These are phyloP conservation scores for Apis laboriosa DNA, from an alignment of 1,140 invertebrate genomes.

Conservation along the genomic window DNA sequence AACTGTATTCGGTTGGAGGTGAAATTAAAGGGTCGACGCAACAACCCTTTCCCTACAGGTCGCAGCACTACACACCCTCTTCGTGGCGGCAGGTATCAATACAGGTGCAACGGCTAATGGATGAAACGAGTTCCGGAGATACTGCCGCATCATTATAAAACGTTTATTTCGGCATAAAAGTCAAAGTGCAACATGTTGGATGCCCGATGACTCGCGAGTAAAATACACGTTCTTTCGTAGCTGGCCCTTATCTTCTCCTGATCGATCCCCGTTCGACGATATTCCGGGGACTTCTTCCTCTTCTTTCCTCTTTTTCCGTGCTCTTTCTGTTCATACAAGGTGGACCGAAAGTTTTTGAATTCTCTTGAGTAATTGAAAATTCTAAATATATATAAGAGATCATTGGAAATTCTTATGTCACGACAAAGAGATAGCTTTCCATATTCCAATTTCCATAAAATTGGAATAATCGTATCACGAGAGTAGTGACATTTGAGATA, in stretches of 20 bases:
- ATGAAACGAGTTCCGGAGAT: constrained; percentile 67
- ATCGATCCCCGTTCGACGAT: constrained; percentile 30
- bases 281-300: background rate
- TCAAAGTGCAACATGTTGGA: constrained; percentile 61
- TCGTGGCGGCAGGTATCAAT: constrained; percentile 4
- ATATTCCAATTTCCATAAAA: too few relatives aligned
- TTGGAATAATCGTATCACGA: too few relatives aligned
- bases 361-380: too few relatives aligned
- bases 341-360: background rate
- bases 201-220: constrained; percentile 60
- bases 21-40: constrained; percentile 65
- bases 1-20: constrained; percentile 44
- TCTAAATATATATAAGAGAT: too few relatives aligned
- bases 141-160: constrained; percentile 71
- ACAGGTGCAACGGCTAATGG: constrained; percentile 68
- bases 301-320: background rate
- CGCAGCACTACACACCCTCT: constrained; percentile 48
- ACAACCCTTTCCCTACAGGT: constrained; percentile 62
- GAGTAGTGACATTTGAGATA: too few relatives aligned
- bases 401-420: too few relatives aligned
- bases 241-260: constrained; percentile 39
- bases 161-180: constrained; percentile 70
- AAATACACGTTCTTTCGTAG: constrained; percentile 50
- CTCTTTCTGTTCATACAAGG: background rate
- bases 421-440: too few relatives aligned